These are phyloP conservation scores for Alosa sapidissima DNA, from an alignment of 2,797 vertebrate species.

Conservation along the genomic window DNA sequence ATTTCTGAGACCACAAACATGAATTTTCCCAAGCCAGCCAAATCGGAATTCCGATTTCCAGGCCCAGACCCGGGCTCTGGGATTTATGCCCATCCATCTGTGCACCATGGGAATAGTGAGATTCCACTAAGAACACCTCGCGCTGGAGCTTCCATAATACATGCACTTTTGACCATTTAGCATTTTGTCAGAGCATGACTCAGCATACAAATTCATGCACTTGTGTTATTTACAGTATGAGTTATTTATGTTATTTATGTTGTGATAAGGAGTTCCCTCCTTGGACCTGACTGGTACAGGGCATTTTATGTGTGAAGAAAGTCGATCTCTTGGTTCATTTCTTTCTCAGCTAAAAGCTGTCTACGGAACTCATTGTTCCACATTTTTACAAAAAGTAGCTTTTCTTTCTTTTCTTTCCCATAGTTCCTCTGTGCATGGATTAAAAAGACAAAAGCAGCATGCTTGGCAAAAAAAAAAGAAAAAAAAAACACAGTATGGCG, in stretches of 20 bases:
- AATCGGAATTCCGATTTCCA: background rate
- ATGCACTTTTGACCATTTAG: background rate
- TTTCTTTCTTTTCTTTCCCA: background rate
- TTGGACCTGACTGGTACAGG: background rate
- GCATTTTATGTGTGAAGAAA: background rate
- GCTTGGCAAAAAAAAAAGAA: background rate
- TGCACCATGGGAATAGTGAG: background rate
- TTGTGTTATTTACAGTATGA: background rate
- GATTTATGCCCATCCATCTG: background rate
- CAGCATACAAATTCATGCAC: background rate
- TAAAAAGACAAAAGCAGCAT: background rate
- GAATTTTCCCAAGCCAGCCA: background rate
- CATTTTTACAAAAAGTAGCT: background rate
- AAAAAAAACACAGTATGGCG: background rate
- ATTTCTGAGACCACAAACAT: constrained; percentile 1
- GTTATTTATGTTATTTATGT: background rate
- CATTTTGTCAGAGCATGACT: background rate
- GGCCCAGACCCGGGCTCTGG: background rate
- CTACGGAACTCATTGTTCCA: background rate
- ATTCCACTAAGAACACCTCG: background rate
- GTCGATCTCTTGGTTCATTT: background rate
- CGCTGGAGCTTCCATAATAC: background rate
- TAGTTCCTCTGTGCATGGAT: background rate
- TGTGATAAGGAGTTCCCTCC: background rate
- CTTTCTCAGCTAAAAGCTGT: background rate